phyloP scores from a whole-genome alignment of 2,888 invertebrate genomes.

The Magallana nippona region DNA sequence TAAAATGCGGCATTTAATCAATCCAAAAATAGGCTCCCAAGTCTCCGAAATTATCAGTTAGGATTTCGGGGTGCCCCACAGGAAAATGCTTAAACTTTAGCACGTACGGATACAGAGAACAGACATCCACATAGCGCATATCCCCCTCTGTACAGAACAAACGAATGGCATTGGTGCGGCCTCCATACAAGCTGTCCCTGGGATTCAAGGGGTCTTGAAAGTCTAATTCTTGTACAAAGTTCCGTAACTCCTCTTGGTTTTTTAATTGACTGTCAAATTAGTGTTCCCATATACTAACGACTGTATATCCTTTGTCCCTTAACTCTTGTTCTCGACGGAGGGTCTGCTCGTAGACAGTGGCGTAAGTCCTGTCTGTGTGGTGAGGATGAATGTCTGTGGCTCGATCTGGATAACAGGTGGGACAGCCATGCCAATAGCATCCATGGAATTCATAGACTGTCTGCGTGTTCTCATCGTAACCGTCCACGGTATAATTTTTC shows the following conservation, averaged over 20 bases:
- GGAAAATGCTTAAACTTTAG: slow-evolving; percentile 38
- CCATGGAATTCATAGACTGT: slow-evolving; percentile 23
- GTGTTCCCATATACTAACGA: slow-evolving; percentile 36
- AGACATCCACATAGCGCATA: slow-evolving; percentile 41
- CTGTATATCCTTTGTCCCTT: background rate
- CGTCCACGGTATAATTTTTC: slow-evolving; percentile 4
- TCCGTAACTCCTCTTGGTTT: background rate
- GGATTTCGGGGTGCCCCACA: slow-evolving; percentile 30
- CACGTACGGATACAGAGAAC: slow-evolving; percentile 40
- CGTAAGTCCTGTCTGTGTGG: background rate
- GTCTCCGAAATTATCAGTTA: slow-evolving; percentile 36
- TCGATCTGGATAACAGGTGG: background rate
- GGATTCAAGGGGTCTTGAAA: slow-evolving; percentile 14
- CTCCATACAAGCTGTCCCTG: slow-evolving; percentile 40
- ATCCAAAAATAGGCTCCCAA: background rate
- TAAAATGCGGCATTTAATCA: slow-evolving; percentile 12
- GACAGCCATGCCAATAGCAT: slow-evolving; percentile 24
- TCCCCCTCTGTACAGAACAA: slow-evolving; percentile 24
- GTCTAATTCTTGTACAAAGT: background rate
- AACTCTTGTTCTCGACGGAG: background rate
- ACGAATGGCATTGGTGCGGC: slow-evolving; percentile 39
- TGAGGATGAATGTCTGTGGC: background rate
- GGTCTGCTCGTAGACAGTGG: background rate
- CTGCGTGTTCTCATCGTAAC: slow-evolving; percentile 1
- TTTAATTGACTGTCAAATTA: background rate